These are phyloP conservation scores for Aldrovandia affinis DNA, from an alignment of 2,797 vertebrate genomes.

Conservation along the genomic window DNA sequence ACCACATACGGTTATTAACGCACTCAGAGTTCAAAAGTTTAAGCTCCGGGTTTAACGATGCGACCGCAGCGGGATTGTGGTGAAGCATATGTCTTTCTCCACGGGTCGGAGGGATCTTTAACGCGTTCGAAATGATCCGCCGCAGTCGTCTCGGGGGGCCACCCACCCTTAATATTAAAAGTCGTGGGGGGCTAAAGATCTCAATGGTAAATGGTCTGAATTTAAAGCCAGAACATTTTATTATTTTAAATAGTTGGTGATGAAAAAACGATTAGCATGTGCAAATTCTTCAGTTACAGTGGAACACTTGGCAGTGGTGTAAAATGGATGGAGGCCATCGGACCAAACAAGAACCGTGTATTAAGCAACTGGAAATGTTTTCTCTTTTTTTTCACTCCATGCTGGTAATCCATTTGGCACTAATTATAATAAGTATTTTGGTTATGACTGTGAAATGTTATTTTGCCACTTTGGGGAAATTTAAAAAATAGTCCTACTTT, in stretches of 20 bases:
- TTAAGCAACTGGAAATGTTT: background rate
- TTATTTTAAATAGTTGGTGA: background rate
- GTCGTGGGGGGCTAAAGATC: background rate
- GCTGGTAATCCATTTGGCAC: conserved; percentile 35
- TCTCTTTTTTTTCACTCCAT: conserved; percentile 38
- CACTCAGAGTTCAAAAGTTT: background rate
- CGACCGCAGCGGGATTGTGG: background rate
- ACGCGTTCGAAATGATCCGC: background rate
- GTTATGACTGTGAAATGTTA: conserved; percentile 51
- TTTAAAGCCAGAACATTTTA: background rate
- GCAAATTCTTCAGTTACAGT: background rate
- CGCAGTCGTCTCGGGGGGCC: background rate
- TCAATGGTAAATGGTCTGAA: background rate
- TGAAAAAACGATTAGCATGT: background rate
- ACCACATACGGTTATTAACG: background rate
- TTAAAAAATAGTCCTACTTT: conserved; percentile 47
- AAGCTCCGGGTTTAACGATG: background rate
- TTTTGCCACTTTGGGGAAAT: conserved; percentile 55
- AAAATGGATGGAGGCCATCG: background rate
- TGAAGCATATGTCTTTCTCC: background rate
- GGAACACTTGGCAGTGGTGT: background rate
- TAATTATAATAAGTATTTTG: conserved; percentile 1
- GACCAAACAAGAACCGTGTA: background rate
- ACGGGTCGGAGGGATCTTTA: background rate
- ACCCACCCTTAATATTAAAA: background rate